Conservation (phyloP, 53 echinoderm and acorn worm species). For the Luidia sarsii region DNA sequence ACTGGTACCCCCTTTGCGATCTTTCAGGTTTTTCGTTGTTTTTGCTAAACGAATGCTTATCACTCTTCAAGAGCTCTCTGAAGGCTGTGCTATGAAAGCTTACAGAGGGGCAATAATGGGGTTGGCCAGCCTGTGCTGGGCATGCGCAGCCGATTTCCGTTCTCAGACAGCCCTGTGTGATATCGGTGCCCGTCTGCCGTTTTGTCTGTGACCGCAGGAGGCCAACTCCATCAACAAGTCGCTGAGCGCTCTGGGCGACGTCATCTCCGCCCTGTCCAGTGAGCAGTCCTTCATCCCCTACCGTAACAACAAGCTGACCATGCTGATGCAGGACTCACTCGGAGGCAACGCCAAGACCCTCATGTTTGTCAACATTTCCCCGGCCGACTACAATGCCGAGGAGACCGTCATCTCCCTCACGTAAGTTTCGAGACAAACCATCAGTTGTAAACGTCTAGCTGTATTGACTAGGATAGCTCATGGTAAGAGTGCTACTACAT, state of each 20-base stretch:
- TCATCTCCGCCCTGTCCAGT: constrained; percentile 93
- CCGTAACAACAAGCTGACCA: constrained; percentile 96
- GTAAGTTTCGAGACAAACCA: constrained; percentile 48
- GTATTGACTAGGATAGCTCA: no score
- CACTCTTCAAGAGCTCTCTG: no score
- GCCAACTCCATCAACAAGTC: constrained; percentile 99
- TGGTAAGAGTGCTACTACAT: no score
- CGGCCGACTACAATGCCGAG: constrained; percentile 95
- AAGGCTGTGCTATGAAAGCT: no score
- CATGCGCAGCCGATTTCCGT: no score
- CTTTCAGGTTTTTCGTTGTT: no score
- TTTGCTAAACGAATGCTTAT: no score
- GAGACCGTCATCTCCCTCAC: constrained; percentile 92
- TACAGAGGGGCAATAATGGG: no score
- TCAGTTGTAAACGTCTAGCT: no score
- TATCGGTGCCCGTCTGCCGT: not conserved
- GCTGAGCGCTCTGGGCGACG: constrained; percentile 92
- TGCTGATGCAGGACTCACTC: constrained; percentile 97
- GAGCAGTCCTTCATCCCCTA: constrained; percentile 98
- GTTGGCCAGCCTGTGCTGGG: no score
- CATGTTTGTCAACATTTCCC: constrained; percentile 98
- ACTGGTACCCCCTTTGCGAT: no score
- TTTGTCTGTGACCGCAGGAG: constrained; percentile 62
- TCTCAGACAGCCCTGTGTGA: no score
- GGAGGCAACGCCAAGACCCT: constrained; percentile 96